A percentile compares a stretch with the other conserved stretches of the same genome.
phyloP scores from a whole-genome alignment of 2,888 invertebrate species.

The Agonum fuliginosum region DNA sequence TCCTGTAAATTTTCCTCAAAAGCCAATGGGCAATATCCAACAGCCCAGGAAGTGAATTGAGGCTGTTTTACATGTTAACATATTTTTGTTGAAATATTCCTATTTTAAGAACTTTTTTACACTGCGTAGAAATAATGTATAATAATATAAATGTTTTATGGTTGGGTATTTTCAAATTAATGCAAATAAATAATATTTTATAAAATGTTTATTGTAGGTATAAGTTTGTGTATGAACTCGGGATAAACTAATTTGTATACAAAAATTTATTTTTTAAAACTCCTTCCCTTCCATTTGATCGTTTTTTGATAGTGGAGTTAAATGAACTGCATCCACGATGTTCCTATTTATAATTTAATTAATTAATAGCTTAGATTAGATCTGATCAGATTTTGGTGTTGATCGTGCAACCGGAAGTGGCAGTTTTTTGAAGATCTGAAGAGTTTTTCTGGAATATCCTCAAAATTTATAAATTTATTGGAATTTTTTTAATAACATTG shows the following conservation, averaged over 20 bases:
- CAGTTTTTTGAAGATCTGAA: too few relatives aligned
- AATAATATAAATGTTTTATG: constrained; percentile 49
- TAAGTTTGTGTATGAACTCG: constrained; percentile 55
- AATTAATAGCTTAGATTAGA: neutral
- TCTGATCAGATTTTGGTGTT: too few relatives aligned
- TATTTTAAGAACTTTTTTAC: constrained; percentile 44
- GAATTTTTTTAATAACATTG: too few relatives aligned
- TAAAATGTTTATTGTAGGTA: constrained; percentile 47
- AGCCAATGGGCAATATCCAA: constrained; percentile 84
- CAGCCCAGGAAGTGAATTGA: constrained; percentile 88
- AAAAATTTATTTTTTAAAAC: constrained; percentile 32
- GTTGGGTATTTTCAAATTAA: constrained; percentile 55
- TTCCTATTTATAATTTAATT: constrained; percentile 73
- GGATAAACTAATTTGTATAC: constrained; percentile 47
- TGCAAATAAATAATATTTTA: constrained; percentile 55
- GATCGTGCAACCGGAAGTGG: too few relatives aligned
- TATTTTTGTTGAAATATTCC: constrained; percentile 53
- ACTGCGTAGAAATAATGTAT: constrained; percentile 48
- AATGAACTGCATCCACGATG: constrained; percentile 85
- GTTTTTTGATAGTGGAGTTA: constrained; percentile 79
- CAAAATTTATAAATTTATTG: too few relatives aligned
- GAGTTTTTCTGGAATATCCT: too few relatives aligned
- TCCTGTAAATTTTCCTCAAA: constrained; percentile 79
- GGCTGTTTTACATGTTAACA: constrained; percentile 21
- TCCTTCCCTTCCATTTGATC: constrained; percentile 71